Conservation (phyloP, 2,888 invertebrate genomes). For the Cerastoderma edule region DNA sequence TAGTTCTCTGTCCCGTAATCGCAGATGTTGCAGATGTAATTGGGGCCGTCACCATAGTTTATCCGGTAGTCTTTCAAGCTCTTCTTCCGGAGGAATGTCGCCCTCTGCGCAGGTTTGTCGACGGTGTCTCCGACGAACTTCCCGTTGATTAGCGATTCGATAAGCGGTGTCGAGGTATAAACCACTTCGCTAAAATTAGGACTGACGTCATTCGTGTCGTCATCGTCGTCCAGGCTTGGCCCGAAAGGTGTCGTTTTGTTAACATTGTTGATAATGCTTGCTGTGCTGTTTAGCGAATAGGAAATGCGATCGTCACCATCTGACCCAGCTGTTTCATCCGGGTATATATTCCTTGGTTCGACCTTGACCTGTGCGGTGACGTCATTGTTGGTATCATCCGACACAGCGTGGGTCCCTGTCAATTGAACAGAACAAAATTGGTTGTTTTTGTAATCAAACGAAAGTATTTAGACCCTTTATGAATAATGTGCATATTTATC, state of each 20-base stretch:
- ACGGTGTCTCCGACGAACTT: constrained; percentile 4
- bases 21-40: constrained; percentile 57
- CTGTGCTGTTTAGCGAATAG: not conserved
- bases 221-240: not conserved
- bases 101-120: not conserved
- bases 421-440: no score
- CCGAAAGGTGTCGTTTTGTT: not conserved
- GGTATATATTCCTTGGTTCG: not conserved
- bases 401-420: no score
- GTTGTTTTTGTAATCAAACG: no score
- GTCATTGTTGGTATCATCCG: constrained; percentile 3
- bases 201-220: constrained; percentile 33
- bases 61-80: constrained; percentile 51
- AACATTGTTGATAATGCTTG: not conserved
- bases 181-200: constrained; percentile 47
- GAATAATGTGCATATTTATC: no score
- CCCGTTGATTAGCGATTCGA: constrained; percentile 50
- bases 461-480: no score
- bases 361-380: not conserved
- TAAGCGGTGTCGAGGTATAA: constrained; percentile 51
- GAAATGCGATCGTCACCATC: not conserved
- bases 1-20: constrained; percentile 58
- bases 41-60: constrained; percentile 41
- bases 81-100: constrained; percentile 42
- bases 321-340: not conserved